A percentile compares a stretch with the other conserved stretches of the same genome.
These are phyloP conservation scores for Ptychadena robeensis DNA, from an alignment of 2,797 vertebrate species.

Conservation along the genomic window DNA sequence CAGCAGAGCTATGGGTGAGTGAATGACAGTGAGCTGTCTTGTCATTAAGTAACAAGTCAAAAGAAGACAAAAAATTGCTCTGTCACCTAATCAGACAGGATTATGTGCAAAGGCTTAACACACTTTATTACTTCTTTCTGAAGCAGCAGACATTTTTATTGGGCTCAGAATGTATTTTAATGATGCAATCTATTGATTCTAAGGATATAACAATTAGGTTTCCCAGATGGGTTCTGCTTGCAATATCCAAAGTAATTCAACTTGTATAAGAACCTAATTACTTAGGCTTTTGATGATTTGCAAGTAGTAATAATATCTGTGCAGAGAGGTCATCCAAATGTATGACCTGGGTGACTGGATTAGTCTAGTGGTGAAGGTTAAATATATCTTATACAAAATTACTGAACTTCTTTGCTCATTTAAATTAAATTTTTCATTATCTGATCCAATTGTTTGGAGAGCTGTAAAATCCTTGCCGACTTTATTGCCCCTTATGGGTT, in stretches of 20 bases:
- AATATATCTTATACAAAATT: background rate
- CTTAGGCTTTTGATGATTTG: background rate
- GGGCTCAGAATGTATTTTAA: background rate
- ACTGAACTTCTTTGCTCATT: background rate
- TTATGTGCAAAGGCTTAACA: slow-evolving; percentile 11
- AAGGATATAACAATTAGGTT: background rate
- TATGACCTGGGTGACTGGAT: background rate
- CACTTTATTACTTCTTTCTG: slow-evolving; percentile 4
- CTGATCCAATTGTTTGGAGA: background rate
- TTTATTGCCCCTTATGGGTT: background rate
- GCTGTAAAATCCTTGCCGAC: background rate
- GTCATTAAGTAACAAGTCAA: slow-evolving; percentile 6
- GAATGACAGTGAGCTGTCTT: slow-evolving; percentile 3
- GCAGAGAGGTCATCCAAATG: background rate
- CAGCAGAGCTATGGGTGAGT: slow-evolving; percentile 11
- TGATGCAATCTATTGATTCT: slow-evolving; percentile 5
- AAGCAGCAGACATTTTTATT: slow-evolving; percentile 9
- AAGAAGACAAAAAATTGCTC: slow-evolving; percentile 6
- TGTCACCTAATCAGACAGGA: slow-evolving; percentile 11
- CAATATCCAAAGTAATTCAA: background rate
- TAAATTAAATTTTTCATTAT: background rate
- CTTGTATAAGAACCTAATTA: background rate
- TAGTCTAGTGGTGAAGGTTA: background rate
- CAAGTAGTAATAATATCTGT: background rate
- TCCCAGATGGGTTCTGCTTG: background rate